Percentiles rank a stretch among this genome's conserved stretches.
Conservation (phyloP, 2,888 invertebrate species). For the Mongoloraphidia duomilia region DNA sequence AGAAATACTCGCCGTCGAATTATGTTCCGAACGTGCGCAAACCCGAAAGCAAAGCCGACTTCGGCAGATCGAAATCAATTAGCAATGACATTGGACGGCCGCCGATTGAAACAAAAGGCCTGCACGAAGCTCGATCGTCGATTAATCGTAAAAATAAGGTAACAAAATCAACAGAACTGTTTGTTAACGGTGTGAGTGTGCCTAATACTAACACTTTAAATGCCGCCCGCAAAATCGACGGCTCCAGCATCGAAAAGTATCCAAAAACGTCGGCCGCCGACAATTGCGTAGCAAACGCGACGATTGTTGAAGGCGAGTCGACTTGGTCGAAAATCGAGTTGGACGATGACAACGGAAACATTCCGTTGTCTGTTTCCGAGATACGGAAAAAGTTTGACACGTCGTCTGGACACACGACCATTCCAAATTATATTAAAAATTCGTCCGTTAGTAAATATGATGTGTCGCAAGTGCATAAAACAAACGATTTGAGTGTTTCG, state of each 20-base stretch:
- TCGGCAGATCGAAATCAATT: conserved; percentile 38
- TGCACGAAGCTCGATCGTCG: conserved; percentile 24
- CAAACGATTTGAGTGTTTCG: conserved; percentile 22
- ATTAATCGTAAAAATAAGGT: conserved; percentile 25
- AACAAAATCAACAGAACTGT: conserved; percentile 24
- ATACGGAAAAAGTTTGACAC: conserved; percentile 41
- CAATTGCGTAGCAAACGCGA: neutral
- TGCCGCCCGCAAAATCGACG: conserved; percentile 22
- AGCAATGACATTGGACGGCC: conserved; percentile 40
- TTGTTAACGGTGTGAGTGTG: conserved; percentile 24
- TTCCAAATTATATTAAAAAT: conserved; percentile 21
- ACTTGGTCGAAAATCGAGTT: conserved; percentile 24
- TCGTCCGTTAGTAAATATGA: conserved; percentile 25
- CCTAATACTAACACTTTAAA: conserved; percentile 25
- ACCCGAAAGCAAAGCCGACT: conserved; percentile 14
- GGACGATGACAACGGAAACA: conserved; percentile 44
- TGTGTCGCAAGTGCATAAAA: conserved; percentile 28
- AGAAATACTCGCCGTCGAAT: conserved; percentile 61
- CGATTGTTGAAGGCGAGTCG: conserved; percentile 1
- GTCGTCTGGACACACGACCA: conserved; percentile 34
- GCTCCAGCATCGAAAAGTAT: conserved; percentile 13
- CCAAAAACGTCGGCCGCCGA: conserved; percentile 3
- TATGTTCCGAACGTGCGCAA: conserved; percentile 44
- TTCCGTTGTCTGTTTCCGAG: conserved; percentile 41
- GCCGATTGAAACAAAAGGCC: conserved; percentile 22